These are phyloP conservation scores for Phylloscopus whistleri DNA, from an alignment of 2,113 vertebrate species.

Conservation along the genomic window DNA sequence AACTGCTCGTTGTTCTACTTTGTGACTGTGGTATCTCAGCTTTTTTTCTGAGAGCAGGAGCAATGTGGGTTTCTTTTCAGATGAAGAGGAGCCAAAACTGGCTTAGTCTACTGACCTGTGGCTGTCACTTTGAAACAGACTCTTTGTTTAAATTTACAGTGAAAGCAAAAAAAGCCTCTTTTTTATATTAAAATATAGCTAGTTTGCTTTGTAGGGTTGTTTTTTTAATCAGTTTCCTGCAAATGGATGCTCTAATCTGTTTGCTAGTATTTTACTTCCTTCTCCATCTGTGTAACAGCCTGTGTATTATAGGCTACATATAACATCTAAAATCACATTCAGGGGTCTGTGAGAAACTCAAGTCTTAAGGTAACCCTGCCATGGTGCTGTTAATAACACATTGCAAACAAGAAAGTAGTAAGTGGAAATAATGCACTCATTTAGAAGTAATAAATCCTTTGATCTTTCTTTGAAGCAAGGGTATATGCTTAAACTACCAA, in stretches of 20 bases:
- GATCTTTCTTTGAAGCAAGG: conserved; percentile 81
- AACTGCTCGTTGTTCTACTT: conserved; percentile 16
- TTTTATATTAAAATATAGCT: background rate
- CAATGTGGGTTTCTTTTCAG: background rate
- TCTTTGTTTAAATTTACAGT: background rate
- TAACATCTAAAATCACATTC: conserved; percentile 50
- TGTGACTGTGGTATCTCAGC: background rate
- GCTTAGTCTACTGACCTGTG: background rate
- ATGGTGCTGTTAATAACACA: conserved; percentile 77
- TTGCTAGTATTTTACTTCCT: conserved; percentile 1
- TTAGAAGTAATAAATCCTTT: conserved; percentile 81
- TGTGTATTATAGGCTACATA: background rate
- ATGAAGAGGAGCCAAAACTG: background rate
- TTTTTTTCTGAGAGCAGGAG: background rate
- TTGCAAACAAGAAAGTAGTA: conserved; percentile 77
- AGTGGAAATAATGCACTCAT: conserved; percentile 79
- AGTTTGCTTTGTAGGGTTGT: background rate
- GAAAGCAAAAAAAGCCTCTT: background rate
- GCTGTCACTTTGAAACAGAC: background rate
- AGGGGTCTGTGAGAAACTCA: conserved; percentile 56
- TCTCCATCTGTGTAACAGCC: conserved; percentile 50
- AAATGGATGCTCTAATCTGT: background rate
- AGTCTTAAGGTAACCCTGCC: conserved; percentile 70
- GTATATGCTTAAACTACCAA: conserved; percentile 77
- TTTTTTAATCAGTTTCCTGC: background rate